These are phyloP conservation scores for Dasypogon diadema DNA, from an alignment of 2,888 invertebrate species.

Conservation along the genomic window DNA sequence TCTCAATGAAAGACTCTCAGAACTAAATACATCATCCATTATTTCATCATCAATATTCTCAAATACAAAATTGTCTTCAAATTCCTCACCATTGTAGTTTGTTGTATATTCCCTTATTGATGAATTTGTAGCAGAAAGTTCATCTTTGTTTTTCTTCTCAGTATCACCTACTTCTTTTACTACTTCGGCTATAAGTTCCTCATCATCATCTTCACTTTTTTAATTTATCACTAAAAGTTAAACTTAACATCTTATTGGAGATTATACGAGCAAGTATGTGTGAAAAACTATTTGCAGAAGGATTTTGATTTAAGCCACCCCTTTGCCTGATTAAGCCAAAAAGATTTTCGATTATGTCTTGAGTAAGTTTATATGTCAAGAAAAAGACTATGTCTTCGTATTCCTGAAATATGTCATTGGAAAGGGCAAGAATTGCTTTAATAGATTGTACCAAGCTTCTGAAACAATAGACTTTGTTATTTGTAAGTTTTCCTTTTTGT, in stretches of 20 bases:
- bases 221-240: neutral
- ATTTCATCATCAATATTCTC: neutral
- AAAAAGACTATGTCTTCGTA: slow-evolving; percentile 45
- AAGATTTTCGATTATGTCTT: slow-evolving; percentile 39
- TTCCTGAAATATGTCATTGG: slow-evolving; percentile 20
- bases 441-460: slow-evolving; percentile 34
- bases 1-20: neutral
- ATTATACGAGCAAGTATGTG: neutral
- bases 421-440: slow-evolving; percentile 12
- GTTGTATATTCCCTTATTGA: neutral
- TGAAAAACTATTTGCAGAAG: neutral
- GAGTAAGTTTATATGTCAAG: slow-evolving; percentile 20
- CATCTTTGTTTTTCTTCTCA: too few relatives aligned
- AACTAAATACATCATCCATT: neutral
- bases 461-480: slow-evolving; percentile 20
- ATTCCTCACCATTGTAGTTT: neutral
- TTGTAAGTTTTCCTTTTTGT: neutral
- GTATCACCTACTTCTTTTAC: neutral
- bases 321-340: slow-evolving; percentile 40
- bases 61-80: neutral
- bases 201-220: neutral
- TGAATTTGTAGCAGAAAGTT: neutral
- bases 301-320: neutral
- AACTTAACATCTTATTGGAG: neutral
- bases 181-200: neutral